Base-by-base conservation (phyloP, 2,888 invertebrate genomes). In the Thecocarcelia acutangulata region DNA sequence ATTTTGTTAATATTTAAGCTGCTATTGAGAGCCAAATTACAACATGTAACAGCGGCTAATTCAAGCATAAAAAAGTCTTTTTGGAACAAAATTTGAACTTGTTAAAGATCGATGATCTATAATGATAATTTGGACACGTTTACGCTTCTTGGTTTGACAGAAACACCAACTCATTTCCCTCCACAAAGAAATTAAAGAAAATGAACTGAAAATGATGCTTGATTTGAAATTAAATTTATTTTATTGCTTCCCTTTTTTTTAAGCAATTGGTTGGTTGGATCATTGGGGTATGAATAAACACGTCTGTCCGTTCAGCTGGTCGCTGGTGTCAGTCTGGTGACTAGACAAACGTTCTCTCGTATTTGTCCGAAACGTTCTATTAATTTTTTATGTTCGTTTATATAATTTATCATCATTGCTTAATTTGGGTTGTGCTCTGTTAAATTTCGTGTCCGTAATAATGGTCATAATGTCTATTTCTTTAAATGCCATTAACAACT, bases 341-440 rank as follows among this genome's bases (percentile, higher is more conserved):
- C 61, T 73, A 21, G 70, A 50, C 46, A 52, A 17, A 2, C 37
- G 13, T 40, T 11, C 21, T 11, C 21, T 50, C n/a, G 46, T 42
- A 73, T 73, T 73, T 56, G 61, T 68, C 28, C 52, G 78, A 78
- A 74, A 78, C 74, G 78, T 78, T 82, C 82, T 82, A 78, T 82
- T 82, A 82, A 82, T 78, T 82, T 78, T 78, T 74, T 59, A 70
- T 82, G 74, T 82, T 74, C 40, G 21, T 66, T 46, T 69, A 28
- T 70, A 61, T 78, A 82, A 78, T 82, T 82, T 82, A 82, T 82
- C 78, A 82, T 78, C 82, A 82, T 82, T 82, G 74, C 78, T 82
- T 82, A 82, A 82, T 82, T 82, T 78, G 78, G 78, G 69, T 82
- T 82, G 82, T 78, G 82, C 82, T 82, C 82, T 82, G 64, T 78